A percentile compares a stretch with the other conserved stretches of the same genome.
These are phyloP conservation scores for Mungos mungo DNA, from an alignment of 2,113 vertebrate species.

Conservation along the genomic window DNA sequence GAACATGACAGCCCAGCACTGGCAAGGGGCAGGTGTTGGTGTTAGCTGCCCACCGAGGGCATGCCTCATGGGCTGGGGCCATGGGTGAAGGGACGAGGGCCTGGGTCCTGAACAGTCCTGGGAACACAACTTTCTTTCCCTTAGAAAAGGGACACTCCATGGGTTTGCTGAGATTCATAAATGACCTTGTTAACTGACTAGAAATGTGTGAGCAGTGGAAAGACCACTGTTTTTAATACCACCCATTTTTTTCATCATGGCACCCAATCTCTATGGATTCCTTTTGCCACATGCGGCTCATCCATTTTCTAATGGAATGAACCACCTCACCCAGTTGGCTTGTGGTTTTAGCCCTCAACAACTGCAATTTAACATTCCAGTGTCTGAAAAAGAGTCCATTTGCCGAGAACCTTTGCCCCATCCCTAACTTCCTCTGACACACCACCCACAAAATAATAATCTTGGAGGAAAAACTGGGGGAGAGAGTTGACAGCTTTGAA, in stretches of 20 bases:
- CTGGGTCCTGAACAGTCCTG: too few relatives aligned
- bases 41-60: neutral
- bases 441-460: constrained; percentile 37
- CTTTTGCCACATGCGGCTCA: neutral
- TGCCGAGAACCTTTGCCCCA: neutral
- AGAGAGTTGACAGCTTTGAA: constrained; percentile 54
- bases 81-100: neutral
- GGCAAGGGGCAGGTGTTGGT: neutral
- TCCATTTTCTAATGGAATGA: neutral
- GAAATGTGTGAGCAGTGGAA: neutral
- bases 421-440: neutral
- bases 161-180: too few relatives aligned
- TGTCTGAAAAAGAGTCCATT: neutral
- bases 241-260: neutral
- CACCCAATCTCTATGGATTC: neutral
- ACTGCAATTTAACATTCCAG: neutral
- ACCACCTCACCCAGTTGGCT: too few relatives aligned
- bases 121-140: neutral
- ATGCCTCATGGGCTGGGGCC: neutral
- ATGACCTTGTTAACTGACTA: neutral
- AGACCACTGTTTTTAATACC: neutral
- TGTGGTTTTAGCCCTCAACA: neutral
- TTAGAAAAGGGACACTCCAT: neutral
- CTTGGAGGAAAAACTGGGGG: neutral
- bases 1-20: neutral